phyloP scores from a whole-genome alignment of 2,113 vertebrate species.

The Heterochromis multidens region DNA sequence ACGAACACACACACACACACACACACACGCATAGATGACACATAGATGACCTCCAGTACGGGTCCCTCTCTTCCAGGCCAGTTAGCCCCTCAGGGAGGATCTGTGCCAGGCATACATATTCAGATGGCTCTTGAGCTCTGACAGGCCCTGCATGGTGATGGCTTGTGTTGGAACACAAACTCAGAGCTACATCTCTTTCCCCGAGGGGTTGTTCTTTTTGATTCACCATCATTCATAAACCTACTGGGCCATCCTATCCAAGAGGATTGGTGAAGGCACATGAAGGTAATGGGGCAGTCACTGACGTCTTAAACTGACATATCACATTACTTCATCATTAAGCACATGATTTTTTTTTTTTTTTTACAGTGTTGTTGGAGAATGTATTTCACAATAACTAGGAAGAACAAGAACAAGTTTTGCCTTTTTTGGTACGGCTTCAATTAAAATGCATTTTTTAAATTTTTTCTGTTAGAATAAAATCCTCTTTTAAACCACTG shows the following conservation, averaged over 20 bases:
- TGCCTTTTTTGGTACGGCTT: neutral
- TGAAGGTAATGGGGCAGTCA: constrained; percentile 1
- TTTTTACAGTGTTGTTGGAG: neutral
- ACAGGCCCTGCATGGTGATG: constrained; percentile 36
- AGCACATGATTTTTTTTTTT: neutral
- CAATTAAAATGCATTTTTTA: neutral
- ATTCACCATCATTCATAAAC: constrained; percentile 21
- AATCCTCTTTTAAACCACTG: neutral
- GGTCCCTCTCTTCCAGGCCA: neutral
- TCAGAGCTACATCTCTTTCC: constrained; percentile 28
- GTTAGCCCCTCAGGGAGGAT: constrained; percentile 33
- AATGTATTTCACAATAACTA: neutral
- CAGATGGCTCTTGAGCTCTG: constrained; percentile 12
- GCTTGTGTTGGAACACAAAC: constrained; percentile 40
- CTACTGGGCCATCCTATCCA: neutral
- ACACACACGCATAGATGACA: neutral
- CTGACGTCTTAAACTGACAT: neutral
- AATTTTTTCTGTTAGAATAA: neutral
- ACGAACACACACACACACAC: neutral
- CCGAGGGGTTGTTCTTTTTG: constrained; percentile 1
- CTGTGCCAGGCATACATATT: constrained; percentile 45
- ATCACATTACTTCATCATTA: neutral
- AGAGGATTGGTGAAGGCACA: neutral
- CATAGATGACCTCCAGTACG: constrained; percentile 33
- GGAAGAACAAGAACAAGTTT: neutral